phyloP scores from a whole-genome alignment of 2,113 vertebrate species.

The Galbula dea region DNA sequence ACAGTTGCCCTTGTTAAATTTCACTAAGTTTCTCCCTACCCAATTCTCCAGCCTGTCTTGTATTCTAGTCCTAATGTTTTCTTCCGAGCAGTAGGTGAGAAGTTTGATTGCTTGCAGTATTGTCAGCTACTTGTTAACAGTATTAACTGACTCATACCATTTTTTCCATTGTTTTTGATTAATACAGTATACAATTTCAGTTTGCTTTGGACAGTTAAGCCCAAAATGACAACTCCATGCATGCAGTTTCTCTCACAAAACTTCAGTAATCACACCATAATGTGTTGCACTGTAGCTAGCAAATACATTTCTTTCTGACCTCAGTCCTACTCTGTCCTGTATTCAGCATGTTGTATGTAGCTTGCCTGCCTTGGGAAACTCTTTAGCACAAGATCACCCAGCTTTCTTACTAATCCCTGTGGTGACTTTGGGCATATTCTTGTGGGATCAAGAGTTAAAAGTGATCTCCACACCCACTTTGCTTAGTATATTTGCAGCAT shows the following conservation, averaged over 20 bases:
- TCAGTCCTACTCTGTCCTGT: neutral
- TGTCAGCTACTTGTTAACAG: neutral
- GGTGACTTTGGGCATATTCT: neutral
- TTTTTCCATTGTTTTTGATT: neutral
- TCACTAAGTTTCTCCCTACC: too few species aligned
- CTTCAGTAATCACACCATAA: neutral
- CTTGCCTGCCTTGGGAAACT: neutral
- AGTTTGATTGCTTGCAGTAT: neutral
- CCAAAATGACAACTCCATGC: neutral
- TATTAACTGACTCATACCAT: neutral
- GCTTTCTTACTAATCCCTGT: neutral
- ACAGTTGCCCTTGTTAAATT: too few species aligned
- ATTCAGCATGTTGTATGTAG: neutral
- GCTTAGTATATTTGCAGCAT: neutral
- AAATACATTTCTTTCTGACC: neutral
- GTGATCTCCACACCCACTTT: neutral
- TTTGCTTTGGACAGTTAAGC: neutral
- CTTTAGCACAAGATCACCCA: neutral
- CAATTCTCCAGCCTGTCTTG: too few species aligned
- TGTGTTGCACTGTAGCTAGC: neutral
- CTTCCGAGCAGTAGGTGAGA: neutral
- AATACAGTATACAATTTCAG: neutral
- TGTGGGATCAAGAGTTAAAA: neutral
- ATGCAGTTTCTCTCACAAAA: neutral
- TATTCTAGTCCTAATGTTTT: conserved; percentile 48